phyloP scores from a whole-genome alignment of 2,113 vertebrate species.

The Gopherus evgoodei region DNA sequence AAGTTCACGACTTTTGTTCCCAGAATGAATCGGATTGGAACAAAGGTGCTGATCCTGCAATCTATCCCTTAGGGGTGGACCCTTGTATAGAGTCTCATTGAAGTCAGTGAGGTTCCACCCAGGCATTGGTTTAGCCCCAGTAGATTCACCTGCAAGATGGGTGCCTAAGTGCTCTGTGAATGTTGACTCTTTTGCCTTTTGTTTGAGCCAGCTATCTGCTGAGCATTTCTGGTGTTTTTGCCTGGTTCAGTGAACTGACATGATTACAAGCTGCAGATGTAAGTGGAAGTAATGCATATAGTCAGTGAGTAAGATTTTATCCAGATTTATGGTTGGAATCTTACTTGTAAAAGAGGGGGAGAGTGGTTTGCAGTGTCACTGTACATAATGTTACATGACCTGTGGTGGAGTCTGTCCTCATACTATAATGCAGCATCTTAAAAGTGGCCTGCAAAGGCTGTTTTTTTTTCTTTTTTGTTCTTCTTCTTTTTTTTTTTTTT shows the following conservation, averaged over 20 bases:
- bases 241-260: not conserved
- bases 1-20: not conserved
- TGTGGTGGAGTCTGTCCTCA: not conserved
- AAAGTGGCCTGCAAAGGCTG: not conserved
- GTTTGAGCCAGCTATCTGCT: not conserved
- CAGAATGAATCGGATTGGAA: not conserved
- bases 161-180: not conserved
- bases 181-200: not conserved
- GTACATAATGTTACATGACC: not conserved
- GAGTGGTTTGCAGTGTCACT: not conserved
- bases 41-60: not conserved
- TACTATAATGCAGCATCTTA: not conserved
- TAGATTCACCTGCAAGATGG: not conserved
- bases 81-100: not conserved
- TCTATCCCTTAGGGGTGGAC: not conserved
- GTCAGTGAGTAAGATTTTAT: not conserved
- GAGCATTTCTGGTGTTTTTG: not conserved
- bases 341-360: not conserved
- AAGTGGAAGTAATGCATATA: not conserved
- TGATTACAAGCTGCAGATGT: not conserved
- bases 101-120: not conserved
- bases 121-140: not conserved
- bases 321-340: not conserved
- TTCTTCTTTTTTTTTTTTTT: accelerated
- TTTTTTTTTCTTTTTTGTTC: not conserved